These are phyloP conservation scores for Muscidifurax raptorellus DNA, from an alignment of 1,140 invertebrate genomes.

Conservation along the genomic window DNA sequence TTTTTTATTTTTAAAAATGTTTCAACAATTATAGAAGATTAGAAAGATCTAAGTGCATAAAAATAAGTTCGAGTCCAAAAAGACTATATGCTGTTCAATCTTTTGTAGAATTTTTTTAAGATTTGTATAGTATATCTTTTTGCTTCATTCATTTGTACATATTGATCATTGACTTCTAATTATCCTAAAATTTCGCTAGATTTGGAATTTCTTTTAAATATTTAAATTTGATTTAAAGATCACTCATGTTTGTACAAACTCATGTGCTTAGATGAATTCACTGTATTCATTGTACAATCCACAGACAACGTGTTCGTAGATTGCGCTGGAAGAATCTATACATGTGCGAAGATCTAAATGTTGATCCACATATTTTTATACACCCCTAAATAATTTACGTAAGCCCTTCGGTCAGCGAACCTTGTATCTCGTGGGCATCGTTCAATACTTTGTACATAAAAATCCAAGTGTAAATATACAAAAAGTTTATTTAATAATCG, in stretches of 20 bases:
- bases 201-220: constrained; percentile 24
- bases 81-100: background rate
- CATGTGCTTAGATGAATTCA: background rate
- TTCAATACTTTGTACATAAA: constrained; percentile 43
- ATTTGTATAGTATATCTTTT: background rate
- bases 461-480: constrained; percentile 46
- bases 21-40: background rate
- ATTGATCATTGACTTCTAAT: background rate
- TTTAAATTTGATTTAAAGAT: background rate
- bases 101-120: constrained; percentile 1
- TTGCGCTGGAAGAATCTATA: background rate
- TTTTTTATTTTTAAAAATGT: constrained; percentile 32
- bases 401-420: too few species aligned
- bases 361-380: background rate
- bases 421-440: background rate
- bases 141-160: background rate
- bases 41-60: constrained; percentile 10
- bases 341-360: background rate
- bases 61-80: constrained; percentile 18
- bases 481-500: constrained; percentile 14
- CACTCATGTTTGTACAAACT: background rate
- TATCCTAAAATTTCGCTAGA: background rate
- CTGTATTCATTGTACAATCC: background rate
- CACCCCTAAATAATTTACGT: background rate
- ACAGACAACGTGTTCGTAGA: background rate